Conservation (phyloP, 2,888 invertebrate genomes). For the Rhingia rostrata region DNA sequence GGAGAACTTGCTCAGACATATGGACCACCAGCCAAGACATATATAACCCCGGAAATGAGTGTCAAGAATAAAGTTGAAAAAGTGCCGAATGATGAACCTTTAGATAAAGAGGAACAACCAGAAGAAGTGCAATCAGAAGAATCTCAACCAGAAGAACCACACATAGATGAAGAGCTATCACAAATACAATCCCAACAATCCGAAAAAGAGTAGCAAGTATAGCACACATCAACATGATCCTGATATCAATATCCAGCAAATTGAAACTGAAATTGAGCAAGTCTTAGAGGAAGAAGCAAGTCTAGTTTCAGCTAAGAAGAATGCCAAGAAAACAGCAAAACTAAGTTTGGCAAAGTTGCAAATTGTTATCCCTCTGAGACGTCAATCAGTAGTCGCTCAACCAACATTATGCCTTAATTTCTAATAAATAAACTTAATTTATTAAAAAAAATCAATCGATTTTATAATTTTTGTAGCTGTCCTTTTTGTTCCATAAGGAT, state of each 20-base stretch:
- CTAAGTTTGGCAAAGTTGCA: conserved; percentile 40
- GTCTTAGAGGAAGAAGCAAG: conserved; percentile 41
- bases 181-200: not conserved
- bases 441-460: no score
- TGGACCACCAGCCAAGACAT: conserved; percentile 73
- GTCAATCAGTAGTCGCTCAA: not conserved
- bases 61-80: conserved; percentile 42
- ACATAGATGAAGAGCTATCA: conserved; percentile 8
- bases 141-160: not conserved
- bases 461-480: no score
- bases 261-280: no score
- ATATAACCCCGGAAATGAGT: conserved; percentile 5
- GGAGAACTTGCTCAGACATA: conserved; percentile 78
- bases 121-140: not conserved
- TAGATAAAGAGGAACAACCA: not conserved
- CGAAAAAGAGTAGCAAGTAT: conserved; percentile 50
- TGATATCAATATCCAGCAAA: no score
- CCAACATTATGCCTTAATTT: conserved; percentile 1
- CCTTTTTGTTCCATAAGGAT: no score
- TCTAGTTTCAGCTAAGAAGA: not conserved
- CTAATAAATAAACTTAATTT: no score
- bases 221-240: no score
- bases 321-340: not conserved
- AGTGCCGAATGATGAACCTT: conserved; percentile 19
- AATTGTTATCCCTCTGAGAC: not conserved